Base-by-base conservation (phyloP, 2,797 vertebrate genomes). In the Sparidentex hasta region DNA sequence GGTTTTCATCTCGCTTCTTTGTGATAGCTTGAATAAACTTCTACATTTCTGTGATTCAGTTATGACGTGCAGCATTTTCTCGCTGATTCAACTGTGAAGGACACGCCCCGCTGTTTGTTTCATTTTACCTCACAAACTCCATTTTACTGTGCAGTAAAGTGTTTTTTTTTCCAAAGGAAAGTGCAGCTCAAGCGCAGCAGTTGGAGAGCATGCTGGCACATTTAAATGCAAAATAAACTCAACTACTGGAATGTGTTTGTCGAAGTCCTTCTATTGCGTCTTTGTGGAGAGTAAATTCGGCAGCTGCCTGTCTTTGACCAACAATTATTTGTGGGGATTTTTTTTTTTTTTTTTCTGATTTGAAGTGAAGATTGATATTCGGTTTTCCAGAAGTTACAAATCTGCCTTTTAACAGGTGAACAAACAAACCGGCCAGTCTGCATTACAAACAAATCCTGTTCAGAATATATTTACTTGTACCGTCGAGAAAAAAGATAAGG, bases 1-100 rank as follows among this genome's bases (percentile, higher is more conserved):
- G 51, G 47, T 76, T 52, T 65, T 65, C 17, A 21, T 44, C 47
- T 71, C 7, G 20, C 41, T 43, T 65, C 7, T 62, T 56, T 63
- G 29, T 43, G 7, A 71, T 46, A 51, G 27, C 66, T 27, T 54
- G 25, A 58, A 58, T 38, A 2, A 63, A 69, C 57, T 41, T 25
- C 33, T 54, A 8, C 25, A 33, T 57, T 58, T 68, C 57, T 16
- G 29, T 11, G 5, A 18, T 25, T 76, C 41, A 43, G 0, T 64
- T n/a, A 17, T 18, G 33, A 56, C 1, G 38, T 38, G 20, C 11
- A 44, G 5, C 3, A 25, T 29, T 65, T 61, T 44, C 9, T 43
- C 51, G 25, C 27, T 21, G 12, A 72, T 38, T 48, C 27, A 46
- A 57, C 16, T 46, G 17, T 51, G 3, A 27, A 57, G n/a, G 1